Base-by-base conservation (phyloP, 2,797 vertebrate species). In the Sebastes minor region DNA sequence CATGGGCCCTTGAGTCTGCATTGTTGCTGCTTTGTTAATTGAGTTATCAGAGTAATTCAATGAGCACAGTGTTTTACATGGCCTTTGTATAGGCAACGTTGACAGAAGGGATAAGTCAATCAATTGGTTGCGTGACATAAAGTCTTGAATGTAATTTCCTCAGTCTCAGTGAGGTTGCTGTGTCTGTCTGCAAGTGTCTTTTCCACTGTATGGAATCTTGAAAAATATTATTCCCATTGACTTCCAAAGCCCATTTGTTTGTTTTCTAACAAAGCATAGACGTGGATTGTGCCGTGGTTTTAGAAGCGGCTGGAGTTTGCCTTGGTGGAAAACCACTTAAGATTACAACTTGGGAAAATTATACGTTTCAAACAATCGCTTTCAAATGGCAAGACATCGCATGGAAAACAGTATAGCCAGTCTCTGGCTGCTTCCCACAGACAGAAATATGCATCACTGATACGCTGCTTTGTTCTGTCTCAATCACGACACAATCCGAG, bases 281-380 rank as follows among this genome's bases (percentile, higher is more conserved):
- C 63, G 60, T 35, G 32, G 70, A 83, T 65, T 82, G 73, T 13
- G 71, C 59, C 6, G 53, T 55, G 69, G 85, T 80, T 86, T 85
- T 16, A 83, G 62, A n/a, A 74, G 52, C 28, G 27, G 68, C 78
- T 90, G 76, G 82, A 79, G 67, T 81, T 85, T 91, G 80, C 67
- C 70, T 90, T 35, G 12, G 84, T 82, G 73, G 65, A 68, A 90
- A 89, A 89, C 81, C 80, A 81, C 80, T 78, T 57, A 55, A 89
- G 80, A 91, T 92, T 88, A 78, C 83, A 84, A 90, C 73, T 81
- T 77, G 46, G 76, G 86, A 78, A 89, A 90, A 92, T 90, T 87
- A 85, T 69, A 89, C 70, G 38, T 78, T 85, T 83, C 33, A 85
- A 86, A 91, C 88, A 88, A 87, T 91, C 22, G 3, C 85, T 86